Evolutionary conservation across 2,797 vertebrate species (phyloP).

Genomic region (Syncerus caffer): DNA sequence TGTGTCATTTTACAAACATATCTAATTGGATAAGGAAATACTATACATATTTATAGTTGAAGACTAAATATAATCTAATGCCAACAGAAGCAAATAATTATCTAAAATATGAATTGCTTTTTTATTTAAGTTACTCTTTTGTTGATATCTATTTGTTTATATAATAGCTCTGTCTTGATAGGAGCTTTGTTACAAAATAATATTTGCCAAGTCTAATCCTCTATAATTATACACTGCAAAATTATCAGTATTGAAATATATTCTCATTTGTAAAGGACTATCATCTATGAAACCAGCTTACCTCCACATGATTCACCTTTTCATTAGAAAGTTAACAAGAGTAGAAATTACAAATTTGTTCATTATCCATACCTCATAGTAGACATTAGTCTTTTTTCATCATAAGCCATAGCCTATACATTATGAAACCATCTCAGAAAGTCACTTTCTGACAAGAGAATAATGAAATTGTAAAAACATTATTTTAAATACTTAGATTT

Average conservation of each 20-base stretch:
- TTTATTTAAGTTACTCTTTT: neutral
- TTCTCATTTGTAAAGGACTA: neutral
- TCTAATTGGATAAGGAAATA: neutral
- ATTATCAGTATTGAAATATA: neutral
- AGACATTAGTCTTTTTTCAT: constrained; percentile 21
- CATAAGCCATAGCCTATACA: constrained; percentile 1
- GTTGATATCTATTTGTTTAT: neutral
- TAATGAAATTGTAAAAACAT: constrained; percentile 63
- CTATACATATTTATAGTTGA: neutral
- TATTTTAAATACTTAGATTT: constrained; percentile 71
- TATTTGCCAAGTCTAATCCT: constrained; percentile 10
- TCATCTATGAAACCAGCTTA: neutral
- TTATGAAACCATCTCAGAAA: neutral
- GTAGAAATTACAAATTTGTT: constrained; percentile 2
- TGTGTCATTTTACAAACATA: neutral
- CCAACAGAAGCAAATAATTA: neutral
- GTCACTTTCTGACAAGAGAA: constrained; percentile 20
- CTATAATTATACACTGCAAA: neutral
- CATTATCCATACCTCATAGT: neutral
- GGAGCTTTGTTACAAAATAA: neutral
- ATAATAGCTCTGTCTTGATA: neutral
- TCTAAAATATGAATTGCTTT: neutral
- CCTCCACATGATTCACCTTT: neutral
- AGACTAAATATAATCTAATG: neutral
- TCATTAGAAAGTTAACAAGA: neutral